Base-by-base conservation (phyloP, 2,797 vertebrate species). In the Astyanax mexicanus region DNA sequence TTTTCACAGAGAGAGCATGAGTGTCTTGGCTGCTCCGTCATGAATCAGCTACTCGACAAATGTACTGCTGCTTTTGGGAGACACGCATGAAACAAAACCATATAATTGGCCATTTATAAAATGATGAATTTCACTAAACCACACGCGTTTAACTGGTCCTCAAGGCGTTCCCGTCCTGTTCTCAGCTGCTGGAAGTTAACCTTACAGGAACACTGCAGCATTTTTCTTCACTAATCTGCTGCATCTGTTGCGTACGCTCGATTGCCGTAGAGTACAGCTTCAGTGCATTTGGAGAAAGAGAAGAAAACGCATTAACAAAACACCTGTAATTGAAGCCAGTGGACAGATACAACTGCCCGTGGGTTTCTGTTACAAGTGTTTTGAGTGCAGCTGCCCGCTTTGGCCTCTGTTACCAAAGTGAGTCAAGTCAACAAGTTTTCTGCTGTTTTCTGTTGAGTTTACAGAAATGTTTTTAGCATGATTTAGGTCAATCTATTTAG, bases 1-100 rank as follows among this genome's bases (percentile, higher is more conserved):
- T 11, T 60, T 35, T 65, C 19, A n/a, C n/a, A 1, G 3, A 13
- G 21, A 13, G 23, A 38, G 44, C 37, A 11, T 62, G 71, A 66
- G 67, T 45, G 52, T 70, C 67, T 79, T 57, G 67, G 74, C 58
- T 19, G 72, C 35, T 75, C 69, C n/a, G 68, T 82, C 74, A 35
- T 76, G 65, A 76, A 73, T 49, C 69, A 71, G 72, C 65, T 65
- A 47, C 42, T 52, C 51, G 44, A 74, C 71, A 62, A 74, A 70
- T 54, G 42, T 37, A 65, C 55, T 67, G 40, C 61, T 27, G 70
- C 70, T 67, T 58, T 57, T 40, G 38, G 19, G 45, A 64, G 29
- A 69, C 38, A 15, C 23, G 29, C 38, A 73, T 11, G 2, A 54
- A 44, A 58, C 27, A 32, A 37, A 52, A 1, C n/a, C 70, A 23